phyloP scores from a whole-genome alignment of 2,888 invertebrate genomes.

The Pheosia gnoma region DNA sequence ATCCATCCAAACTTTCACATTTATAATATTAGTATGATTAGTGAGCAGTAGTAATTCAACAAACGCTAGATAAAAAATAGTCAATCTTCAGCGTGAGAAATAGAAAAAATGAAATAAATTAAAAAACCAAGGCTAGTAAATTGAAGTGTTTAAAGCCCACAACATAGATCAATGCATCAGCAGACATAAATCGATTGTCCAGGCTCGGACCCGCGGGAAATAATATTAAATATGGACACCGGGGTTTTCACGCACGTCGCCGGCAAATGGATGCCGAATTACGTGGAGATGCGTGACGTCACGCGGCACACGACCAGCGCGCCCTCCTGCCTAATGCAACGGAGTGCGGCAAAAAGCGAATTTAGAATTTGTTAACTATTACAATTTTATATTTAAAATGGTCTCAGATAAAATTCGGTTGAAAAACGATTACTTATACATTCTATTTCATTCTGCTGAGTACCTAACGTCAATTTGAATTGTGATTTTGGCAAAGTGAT shows the following conservation, averaged over 20 bases:
- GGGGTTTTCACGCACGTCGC: conserved; percentile 72
- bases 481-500: conserved; percentile 20
- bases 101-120: not conserved
- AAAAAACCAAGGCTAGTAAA: not conserved
- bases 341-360: conserved; percentile 14
- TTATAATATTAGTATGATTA: too few relatives aligned
- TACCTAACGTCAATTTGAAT: conserved; percentile 12
- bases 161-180: conserved; percentile 21
- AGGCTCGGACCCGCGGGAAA: conserved; percentile 53
- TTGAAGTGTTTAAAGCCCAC: not conserved
- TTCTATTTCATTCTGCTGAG: conserved; percentile 7
- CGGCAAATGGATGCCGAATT: conserved; percentile 66
- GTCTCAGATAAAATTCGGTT: not conserved
- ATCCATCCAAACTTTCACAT: too few relatives aligned
- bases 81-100: too few relatives aligned
- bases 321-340: conserved; percentile 46
- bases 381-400: conserved; percentile 6
- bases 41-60: too few relatives aligned
- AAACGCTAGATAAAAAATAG: too few relatives aligned
- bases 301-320: conserved; percentile 57
- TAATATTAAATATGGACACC: conserved; percentile 56
- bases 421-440: not conserved
- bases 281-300: conserved; percentile 70
- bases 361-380: conserved; percentile 2
- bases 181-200: conserved; percentile 44